These are phyloP conservation scores for Clarias gariepinus DNA, from an alignment of 2,113 vertebrate genomes.

Conservation along the genomic window DNA sequence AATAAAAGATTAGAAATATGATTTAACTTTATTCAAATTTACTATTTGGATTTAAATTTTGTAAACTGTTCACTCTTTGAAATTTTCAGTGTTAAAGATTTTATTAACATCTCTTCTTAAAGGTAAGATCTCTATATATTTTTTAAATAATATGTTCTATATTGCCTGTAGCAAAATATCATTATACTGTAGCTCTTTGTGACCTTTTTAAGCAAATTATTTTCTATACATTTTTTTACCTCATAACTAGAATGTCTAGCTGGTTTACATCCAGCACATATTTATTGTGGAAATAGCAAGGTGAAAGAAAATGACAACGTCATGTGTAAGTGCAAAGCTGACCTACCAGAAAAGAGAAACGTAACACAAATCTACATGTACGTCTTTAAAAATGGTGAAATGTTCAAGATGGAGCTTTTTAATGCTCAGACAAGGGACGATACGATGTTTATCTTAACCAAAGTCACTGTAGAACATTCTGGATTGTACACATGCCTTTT, in stretches of 20 bases:
- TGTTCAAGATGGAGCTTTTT: not conserved
- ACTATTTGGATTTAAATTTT: not conserved
- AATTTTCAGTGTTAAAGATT: not conserved
- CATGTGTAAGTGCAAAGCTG: not conserved
- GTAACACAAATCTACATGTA: not conserved
- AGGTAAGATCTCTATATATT: not conserved
- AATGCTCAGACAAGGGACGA: not conserved
- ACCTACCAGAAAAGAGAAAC: not conserved
- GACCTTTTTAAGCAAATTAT: not conserved
- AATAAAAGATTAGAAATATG: not conserved
- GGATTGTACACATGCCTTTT: slow-evolving; percentile 15
- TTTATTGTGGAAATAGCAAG: not conserved
- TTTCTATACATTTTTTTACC: not conserved
- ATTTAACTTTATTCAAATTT: not conserved
- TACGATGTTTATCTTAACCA: not conserved
- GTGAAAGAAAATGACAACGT: not conserved
- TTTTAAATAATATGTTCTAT: not conserved
- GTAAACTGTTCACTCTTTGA: not conserved
- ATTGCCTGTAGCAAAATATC: not conserved
- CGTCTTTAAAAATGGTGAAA: not conserved
- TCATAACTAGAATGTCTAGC: not conserved
- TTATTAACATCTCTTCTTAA: not conserved
- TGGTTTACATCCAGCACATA: not conserved
- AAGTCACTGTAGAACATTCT: not conserved
- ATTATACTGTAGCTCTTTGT: not conserved